phyloP scores from a whole-genome alignment of 2,797 vertebrate species.

The Pangasius djambal region DNA sequence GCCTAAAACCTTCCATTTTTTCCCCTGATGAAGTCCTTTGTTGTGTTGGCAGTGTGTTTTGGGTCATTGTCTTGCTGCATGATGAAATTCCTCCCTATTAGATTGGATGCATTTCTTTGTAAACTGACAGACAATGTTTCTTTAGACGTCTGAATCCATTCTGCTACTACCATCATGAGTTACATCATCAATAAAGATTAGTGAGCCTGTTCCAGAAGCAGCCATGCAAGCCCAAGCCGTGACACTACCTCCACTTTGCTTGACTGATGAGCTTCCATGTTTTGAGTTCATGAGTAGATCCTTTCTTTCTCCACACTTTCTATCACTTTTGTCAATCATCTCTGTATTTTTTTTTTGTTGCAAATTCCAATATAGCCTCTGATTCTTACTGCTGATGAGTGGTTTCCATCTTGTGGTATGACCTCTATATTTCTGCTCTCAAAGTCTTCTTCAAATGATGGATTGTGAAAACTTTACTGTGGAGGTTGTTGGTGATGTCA shows the following conservation, averaged over 20 bases:
- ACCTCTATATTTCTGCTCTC: not conserved
- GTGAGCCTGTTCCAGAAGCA: not conserved
- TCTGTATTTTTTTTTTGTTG: not conserved
- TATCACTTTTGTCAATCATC: not conserved
- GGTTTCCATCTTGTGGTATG: not conserved
- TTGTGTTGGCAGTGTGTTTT: not conserved
- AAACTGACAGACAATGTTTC: not conserved
- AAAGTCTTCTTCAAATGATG: not conserved
- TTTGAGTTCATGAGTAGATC: not conserved
- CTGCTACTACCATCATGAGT: not conserved
- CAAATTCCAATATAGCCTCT: not conserved
- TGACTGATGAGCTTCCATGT: not conserved
- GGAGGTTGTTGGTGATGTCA: not conserved
- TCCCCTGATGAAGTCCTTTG: not conserved
- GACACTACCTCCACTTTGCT: not conserved
- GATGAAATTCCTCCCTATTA: not conserved
- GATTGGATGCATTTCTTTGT: not conserved
- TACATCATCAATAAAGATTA: not conserved
- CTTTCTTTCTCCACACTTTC: not conserved
- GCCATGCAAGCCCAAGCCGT: not conserved
- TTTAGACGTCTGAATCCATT: not conserved
- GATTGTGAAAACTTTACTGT: not conserved
- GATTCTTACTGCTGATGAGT: not conserved
- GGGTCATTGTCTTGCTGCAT: not conserved
- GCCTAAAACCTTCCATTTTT: not conserved